Evolutionary conservation across 2,888 invertebrate genomes (phyloP), one percentile per base, ranked within the genome.

Genomic region (Euplagia quadripunctaria): DNA sequence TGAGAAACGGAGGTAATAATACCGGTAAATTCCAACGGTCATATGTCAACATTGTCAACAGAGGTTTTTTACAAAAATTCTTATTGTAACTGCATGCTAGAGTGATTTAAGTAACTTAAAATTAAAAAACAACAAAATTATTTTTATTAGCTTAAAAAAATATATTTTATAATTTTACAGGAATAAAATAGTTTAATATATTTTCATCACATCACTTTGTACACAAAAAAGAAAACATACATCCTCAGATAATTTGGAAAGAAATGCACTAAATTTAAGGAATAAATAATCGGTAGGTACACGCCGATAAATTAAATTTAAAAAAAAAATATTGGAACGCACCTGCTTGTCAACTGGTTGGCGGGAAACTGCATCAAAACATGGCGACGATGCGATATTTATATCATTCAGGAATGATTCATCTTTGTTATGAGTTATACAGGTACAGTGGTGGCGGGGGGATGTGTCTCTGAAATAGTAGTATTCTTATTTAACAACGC

Each of bases 371-470:
- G 73, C 61, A 16, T 7, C 6, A n/a, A n/a, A 8, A 6, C 41
- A 70, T 49, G 17, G 43, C 67, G 65, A 41, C 41, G 71, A 31
- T 31, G 20, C 73, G 9, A 20, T 80, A 75, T 83, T 78, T 84
- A 83, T 83, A 83, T 75, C 72, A 63, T 72, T 58, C 68, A 72
- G 74, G 74, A 63, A 76, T 84, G 80, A 82, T 71, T 84, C 82
- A 83, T 70, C 63, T 76, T 72, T 73, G 43, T 75, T 75, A 20
- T 75, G 49, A 61, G 61, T 61, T 58, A 49, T 55, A 16, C 46
- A 41, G 66, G 66, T 71, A 71, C n/a, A n/a, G n/a, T n/a, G n/a
- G n/a, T 66, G 49, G 49, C n/a, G 20, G 31, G 41, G 41, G 42
- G 52, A 55, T 52, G 52, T 43, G 12, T 43, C 43, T 43, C 43